Evolutionary conservation across 2,888 invertebrate species (phyloP), one percentile per base, ranked within the genome.

Genomic region (Nephrotoma guestfalica): DNA sequence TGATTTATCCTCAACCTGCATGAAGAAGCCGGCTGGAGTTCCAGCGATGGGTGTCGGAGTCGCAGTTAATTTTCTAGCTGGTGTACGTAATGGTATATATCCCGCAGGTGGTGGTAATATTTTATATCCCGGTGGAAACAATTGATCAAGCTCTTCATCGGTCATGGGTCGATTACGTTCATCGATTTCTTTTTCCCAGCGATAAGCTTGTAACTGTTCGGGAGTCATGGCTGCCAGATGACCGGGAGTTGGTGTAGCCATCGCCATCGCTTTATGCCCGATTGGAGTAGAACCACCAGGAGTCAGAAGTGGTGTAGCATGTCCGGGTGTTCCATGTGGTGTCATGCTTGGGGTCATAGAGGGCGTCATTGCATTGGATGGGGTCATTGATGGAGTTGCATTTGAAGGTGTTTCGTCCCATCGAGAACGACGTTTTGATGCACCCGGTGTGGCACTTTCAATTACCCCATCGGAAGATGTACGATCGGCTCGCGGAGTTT

Each of bases 121-220:
- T 94, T 99, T 99, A 92, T 99, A 99, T 87, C 99, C 99, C 11
- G 98, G 96, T 86, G 99, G 99, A 92, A 99, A 99, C 94, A 99
- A 96, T 88, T 97, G 94, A 91, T 99, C 99, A 87, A 99, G 92
- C 91, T 99, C 99, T 90, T 99, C 99, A 90, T 99, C 99, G 0
- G 97, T 95, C 89, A 98, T 95, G 0, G 99, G 99, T 88, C 99
- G 93, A 91, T 99, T 99, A 87, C 99, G 93, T 91, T 99, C 99
- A 90, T 99, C 99, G 87, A 99, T 99, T 92, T 99, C 99, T 89
- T 98, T 95, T 92, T 99, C 99, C 98, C 98, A 98, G 42, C 98
- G 95, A 91, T 97, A 99, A 0, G 98, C 98, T 92, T 99, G 99
- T 88, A 99, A 92, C 91, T 99, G 99, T 91, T 99, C 99, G 0